phyloP scores from a whole-genome alignment of 2,888 invertebrate genomes.

The Hirudinaria manillensis region DNA sequence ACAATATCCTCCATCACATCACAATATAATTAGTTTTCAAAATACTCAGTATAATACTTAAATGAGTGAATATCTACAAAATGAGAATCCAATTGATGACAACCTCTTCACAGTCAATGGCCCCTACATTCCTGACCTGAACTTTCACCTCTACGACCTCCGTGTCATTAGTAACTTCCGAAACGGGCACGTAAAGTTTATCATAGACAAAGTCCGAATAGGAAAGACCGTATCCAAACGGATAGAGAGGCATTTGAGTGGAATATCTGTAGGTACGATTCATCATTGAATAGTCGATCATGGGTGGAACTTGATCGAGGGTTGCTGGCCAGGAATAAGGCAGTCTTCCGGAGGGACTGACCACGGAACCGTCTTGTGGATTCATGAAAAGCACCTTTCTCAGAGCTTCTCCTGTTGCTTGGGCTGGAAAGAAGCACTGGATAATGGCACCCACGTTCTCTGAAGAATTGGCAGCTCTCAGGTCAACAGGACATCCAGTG shows the following conservation, averaged over 20 bases:
- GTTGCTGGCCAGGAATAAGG: conserved; percentile 41
- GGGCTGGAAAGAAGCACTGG: conserved; percentile 41
- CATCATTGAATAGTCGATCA: conserved; percentile 44
- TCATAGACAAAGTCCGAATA: conserved; percentile 39
- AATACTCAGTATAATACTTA: too few relatives aligned
- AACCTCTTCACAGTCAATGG: conserved; percentile 47
- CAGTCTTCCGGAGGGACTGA: conserved; percentile 38
- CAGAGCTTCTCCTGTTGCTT: conserved; percentile 41
- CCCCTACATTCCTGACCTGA: conserved; percentile 44
- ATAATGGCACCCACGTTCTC: conserved; percentile 40
- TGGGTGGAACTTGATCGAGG: conserved; percentile 39
- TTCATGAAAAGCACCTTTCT: conserved; percentile 31
- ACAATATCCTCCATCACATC: neutral
- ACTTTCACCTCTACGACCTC: conserved; percentile 41
- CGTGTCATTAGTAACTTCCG: conserved; percentile 37
- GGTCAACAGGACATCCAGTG: conserved; percentile 44
- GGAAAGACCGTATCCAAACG: conserved; percentile 44
- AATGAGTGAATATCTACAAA: too few relatives aligned
- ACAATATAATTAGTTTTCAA: too few relatives aligned
- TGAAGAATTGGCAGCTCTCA: conserved; percentile 44
- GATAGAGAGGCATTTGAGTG: conserved; percentile 43
- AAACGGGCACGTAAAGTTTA: conserved; percentile 30
- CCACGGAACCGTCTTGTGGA: conserved; percentile 22
- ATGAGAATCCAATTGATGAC: neutral
- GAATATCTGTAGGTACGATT: conserved; percentile 50